Conservation (phyloP, 2,113 vertebrate species). For the Rhinopomastus cyanomelas region DNA sequence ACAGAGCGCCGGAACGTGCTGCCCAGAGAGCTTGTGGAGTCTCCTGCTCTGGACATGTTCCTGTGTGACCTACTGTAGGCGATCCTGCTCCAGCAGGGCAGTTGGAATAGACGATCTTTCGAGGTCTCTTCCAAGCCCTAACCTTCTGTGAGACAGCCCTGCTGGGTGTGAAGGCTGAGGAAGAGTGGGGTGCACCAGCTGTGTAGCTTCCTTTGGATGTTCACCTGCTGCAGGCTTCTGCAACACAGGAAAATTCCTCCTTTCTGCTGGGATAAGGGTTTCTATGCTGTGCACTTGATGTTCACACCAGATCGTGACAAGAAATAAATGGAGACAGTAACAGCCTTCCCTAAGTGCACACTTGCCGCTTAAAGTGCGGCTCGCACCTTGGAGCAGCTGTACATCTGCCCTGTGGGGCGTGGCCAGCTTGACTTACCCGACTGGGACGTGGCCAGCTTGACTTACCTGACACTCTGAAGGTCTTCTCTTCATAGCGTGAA, state of each 20-base stretch:
- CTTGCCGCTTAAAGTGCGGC: rapidly evolving
- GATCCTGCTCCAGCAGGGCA: too few species aligned
- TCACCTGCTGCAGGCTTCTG: not conserved
- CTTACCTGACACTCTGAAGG: not conserved
- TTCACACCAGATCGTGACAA: not conserved
- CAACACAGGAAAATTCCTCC: not conserved
- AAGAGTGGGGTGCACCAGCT: rapidly evolving
- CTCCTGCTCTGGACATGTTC: too few species aligned
- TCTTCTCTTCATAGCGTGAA: not conserved
- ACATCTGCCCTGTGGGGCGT: rapidly evolving
- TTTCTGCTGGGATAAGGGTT: not conserved
- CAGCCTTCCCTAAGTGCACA: not conserved
- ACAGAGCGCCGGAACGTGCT: too few species aligned
- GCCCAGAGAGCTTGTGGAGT: too few species aligned
- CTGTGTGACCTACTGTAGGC: too few species aligned
- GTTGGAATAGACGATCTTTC: too few species aligned
- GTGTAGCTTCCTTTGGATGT: not conserved
- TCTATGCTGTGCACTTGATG: rapidly evolving
- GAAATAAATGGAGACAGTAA: not conserved
- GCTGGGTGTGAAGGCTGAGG: not conserved
- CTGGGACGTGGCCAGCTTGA: not conserved
- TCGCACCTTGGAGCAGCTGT: not conserved
- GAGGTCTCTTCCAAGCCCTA: too few species aligned
- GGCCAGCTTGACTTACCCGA: not conserved
- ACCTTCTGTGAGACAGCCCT: not conserved